phyloP scores from a whole-genome alignment of 2,113 vertebrate species.

The Solea senegalensis region DNA sequence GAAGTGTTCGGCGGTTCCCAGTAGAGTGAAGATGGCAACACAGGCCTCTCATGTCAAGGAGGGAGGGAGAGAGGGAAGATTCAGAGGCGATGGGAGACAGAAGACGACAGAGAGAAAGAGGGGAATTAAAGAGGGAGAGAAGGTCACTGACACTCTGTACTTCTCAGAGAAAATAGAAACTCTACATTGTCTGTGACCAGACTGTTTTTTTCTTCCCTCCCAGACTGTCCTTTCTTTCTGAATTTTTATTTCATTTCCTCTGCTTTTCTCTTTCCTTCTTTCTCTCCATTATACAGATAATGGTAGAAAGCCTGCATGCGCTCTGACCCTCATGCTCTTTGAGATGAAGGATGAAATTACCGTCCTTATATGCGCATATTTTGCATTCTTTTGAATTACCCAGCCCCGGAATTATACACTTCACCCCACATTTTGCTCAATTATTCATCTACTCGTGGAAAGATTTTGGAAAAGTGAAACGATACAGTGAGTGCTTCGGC shows the following conservation, averaged over 20 bases:
- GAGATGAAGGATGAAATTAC: slow-evolving; percentile 54
- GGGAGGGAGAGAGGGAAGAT: not conserved
- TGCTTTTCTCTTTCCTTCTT: not conserved
- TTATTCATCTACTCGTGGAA: slow-evolving; percentile 59
- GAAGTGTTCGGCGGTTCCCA: slow-evolving; percentile 65
- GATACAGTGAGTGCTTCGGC: not conserved
- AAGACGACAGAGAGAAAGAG: not conserved
- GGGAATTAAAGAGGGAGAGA: not conserved
- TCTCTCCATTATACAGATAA: slow-evolving; percentile 41
- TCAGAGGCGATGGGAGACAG: not conserved
- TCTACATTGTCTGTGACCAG: slow-evolving; percentile 8
- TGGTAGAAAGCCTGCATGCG: slow-evolving; percentile 8
- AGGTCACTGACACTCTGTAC: not conserved
- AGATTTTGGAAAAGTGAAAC: slow-evolving; percentile 38
- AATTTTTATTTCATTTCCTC: not conserved
- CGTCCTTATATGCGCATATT: slow-evolving; percentile 68
- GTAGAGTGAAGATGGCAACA: slow-evolving; percentile 13
- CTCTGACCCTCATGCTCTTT: slow-evolving; percentile 33
- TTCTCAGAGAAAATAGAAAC: slow-evolving; percentile 25
- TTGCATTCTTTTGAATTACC: slow-evolving; percentile 51
- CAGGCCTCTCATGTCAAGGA: slow-evolving; percentile 10
- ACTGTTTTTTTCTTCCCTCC: slow-evolving; percentile 9
- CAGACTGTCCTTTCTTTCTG: slow-evolving; percentile 4
- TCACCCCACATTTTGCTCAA: slow-evolving; percentile 43
- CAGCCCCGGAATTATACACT: slow-evolving; percentile 46